These are phyloP conservation scores for Galeopterus variegatus DNA, from an alignment of 2,113 vertebrate genomes.

Conservation along the genomic window DNA sequence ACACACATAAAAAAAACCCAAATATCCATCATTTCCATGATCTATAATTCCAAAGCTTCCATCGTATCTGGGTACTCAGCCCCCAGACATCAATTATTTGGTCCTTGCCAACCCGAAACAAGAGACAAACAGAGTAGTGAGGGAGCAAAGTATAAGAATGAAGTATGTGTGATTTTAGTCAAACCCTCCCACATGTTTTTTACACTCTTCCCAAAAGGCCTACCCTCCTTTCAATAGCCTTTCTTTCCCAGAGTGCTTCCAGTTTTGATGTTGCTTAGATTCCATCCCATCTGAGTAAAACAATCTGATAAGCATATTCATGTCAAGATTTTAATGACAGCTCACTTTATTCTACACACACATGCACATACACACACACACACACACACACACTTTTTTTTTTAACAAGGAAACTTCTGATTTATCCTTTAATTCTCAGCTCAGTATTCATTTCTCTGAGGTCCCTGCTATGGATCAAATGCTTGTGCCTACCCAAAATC, in stretches of 20 bases:
- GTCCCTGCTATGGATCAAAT: neutral
- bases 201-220: neutral
- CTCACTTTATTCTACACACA: neutral
- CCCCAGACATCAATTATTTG: neutral
- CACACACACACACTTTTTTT: neutral
- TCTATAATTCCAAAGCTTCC: neutral
- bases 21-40: neutral
- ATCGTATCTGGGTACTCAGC: neutral
- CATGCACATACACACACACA: neutral
- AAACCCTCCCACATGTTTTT: neutral
- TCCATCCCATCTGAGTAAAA: neutral
- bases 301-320: neutral
- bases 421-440: neutral
- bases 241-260: neutral
- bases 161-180: neutral
- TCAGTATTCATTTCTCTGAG: neutral
- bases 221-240: neutral
- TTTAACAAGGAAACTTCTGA: neutral
- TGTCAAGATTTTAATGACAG: neutral
- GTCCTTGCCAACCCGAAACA: neutral
- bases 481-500: neutral
- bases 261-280: neutral
- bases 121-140: neutral
- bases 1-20: neutral
- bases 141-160: neutral